A percentile compares a stretch with the other conserved stretches of the same genome.
Conservation (phyloP, 2,113 vertebrate genomes). For the Gila orcuttii region DNA sequence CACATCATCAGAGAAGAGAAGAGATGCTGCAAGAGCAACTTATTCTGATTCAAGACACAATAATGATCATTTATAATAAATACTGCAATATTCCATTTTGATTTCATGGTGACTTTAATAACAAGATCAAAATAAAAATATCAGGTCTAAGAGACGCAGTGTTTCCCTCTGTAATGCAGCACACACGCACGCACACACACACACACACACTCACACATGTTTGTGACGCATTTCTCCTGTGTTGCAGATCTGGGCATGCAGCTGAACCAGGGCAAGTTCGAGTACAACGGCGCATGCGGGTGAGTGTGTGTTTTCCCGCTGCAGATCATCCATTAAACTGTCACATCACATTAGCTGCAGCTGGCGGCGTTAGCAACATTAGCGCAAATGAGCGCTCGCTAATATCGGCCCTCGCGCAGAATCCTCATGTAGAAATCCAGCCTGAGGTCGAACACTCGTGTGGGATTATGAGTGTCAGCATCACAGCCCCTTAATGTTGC, state of each 20-base stretch:
- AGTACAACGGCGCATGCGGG: constrained; percentile 98
- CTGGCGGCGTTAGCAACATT: constrained; percentile 60
- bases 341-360: constrained; percentile 78
- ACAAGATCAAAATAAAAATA: too few species aligned
- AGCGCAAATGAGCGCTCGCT: constrained; percentile 63
- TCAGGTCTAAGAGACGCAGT: too few species aligned
- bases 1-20: too few species aligned
- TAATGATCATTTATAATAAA: too few species aligned
- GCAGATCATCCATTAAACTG: constrained; percentile 49
- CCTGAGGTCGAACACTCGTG: constrained; percentile 27
- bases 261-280: constrained; percentile 98
- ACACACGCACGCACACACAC: too few species aligned
- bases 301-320: constrained; percentile 75
- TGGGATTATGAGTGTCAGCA: constrained; percentile 33
- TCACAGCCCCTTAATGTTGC: not conserved
- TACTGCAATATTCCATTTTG: too few species aligned
- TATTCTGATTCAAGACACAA: too few species aligned
- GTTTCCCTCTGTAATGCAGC: too few species aligned
- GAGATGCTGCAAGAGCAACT: too few species aligned
- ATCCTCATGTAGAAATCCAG: not conserved
- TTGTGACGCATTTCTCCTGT: constrained; percentile 53
- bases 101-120: too few species aligned
- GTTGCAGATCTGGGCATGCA: constrained; percentile 96
- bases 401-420: constrained; percentile 37
- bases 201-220: too few species aligned